These are phyloP conservation scores for Morone chrysops DNA, from an alignment of 2,113 vertebrate genomes.

Conservation along the genomic window DNA sequence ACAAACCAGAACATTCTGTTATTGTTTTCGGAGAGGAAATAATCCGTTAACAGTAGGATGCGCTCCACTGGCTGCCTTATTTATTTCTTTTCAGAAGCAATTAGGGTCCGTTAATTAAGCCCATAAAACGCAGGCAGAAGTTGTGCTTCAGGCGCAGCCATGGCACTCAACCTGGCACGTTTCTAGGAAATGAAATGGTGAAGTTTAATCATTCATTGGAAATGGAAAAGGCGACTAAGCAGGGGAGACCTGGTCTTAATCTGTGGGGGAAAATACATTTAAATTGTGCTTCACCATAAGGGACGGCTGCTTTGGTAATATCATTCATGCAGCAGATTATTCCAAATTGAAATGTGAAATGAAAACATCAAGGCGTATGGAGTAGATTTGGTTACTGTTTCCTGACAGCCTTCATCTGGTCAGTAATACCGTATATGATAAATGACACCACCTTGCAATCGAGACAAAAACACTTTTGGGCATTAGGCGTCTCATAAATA, in stretches of 20 bases:
- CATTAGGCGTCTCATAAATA: neutral
- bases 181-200: conserved; percentile 70
- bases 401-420: conserved; percentile 47
- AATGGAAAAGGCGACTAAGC: conserved; percentile 66
- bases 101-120: conserved; percentile 75
- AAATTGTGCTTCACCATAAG: conserved; percentile 38
- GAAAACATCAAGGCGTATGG: conserved; percentile 29
- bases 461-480: conserved; percentile 1
- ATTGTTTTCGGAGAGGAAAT: conserved; percentile 78
- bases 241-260: conserved; percentile 62
- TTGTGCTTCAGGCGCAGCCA: conserved; percentile 38
- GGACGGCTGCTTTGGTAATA: conserved; percentile 37
- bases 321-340: conserved; percentile 55
- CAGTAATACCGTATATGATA: conserved; percentile 12
- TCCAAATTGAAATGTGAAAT: conserved; percentile 57
- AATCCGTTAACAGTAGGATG: conserved; percentile 75
- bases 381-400: conserved; percentile 43
- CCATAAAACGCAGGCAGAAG: conserved; percentile 56
- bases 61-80: conserved; percentile 67
- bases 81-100: conserved; percentile 77
- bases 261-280: conserved; percentile 39
- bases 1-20: conserved; percentile 70
- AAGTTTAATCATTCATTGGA: conserved; percentile 72
- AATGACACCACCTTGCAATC: neutral
- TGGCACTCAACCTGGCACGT: conserved; percentile 60